A percentile compares a stretch with the other conserved stretches of the same genome.
phyloP scores from a whole-genome alignment of 2,113 vertebrate genomes.

The Trachemys scripta region DNA sequence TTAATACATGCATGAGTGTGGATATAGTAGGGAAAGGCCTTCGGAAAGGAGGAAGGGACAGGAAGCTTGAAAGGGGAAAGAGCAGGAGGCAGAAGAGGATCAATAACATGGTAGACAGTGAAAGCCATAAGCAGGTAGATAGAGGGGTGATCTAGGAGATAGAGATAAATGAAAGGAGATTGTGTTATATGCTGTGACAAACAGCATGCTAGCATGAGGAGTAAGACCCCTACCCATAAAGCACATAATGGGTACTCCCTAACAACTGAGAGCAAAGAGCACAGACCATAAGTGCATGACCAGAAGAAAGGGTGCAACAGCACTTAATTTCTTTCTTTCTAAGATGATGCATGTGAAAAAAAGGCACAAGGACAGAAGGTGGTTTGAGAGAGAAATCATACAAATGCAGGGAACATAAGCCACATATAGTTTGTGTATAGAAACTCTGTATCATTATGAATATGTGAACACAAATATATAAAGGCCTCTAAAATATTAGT shows the following conservation, averaged over 20 bases:
- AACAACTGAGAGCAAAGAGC: neutral
- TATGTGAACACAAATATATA: neutral
- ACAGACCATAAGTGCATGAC: neutral
- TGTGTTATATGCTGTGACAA: neutral
- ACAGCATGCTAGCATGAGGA: neutral
- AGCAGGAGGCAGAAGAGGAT: neutral
- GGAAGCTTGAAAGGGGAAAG: neutral
- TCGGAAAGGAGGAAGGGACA: neutral
- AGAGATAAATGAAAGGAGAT: neutral
- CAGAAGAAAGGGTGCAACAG: neutral
- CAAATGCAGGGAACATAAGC: neutral
- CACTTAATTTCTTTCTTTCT: too few species aligned
- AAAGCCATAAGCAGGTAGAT: neutral
- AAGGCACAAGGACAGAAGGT: rapidly evolving
- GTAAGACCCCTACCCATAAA: neutral
- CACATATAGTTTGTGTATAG: neutral
- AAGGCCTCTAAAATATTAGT: neutral
- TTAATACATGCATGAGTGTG: neutral
- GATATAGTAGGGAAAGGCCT: neutral
- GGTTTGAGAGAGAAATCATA: neutral
- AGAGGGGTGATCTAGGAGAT: neutral
- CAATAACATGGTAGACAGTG: neutral
- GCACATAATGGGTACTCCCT: neutral
- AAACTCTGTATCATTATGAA: neutral
- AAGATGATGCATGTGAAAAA: neutral